Base-by-base conservation (phyloP, 2,888 invertebrate species). In the Entomobrya proxima region DNA sequence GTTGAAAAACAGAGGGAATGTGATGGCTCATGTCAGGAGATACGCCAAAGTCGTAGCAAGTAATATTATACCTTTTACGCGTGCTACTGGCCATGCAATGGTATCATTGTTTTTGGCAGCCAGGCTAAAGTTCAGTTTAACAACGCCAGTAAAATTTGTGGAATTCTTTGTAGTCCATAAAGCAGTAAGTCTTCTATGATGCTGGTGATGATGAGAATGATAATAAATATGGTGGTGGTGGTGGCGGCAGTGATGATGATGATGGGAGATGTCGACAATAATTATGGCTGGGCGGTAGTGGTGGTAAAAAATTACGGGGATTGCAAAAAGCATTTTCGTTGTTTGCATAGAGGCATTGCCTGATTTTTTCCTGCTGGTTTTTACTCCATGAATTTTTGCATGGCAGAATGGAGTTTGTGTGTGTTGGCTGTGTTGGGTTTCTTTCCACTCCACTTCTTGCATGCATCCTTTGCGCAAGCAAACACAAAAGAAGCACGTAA, bases 241-340 rank as follows among this genome's bases (percentile, higher is more conserved):
- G 35, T 11, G 61, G 55, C 55, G 24, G 55, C 18, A 21, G 67
- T 67, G 37, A 24, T 27, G 4, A 27, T 55, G 52, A 40, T 52
- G 50, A 50, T 72, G 47, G 6, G 74, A 21, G 52, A 32, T 52
- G 35, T 52, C 21, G 32, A 74, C 35, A 37, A 74, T 74, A 74
- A 74, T 74, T 69, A 69, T 69, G 69, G 69, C 47, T 44, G 44
- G 67, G 40, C 44, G 44, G 69, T n/a, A n/a, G 27, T 44, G 15
- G 44, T 69, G 69, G 44, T 44, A 47, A 44, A n/a, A n/a, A 69
- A 69, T 69, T 44, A 69, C 27, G 24, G 44, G 69, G 44, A 69
- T 69, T 69, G 69, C 69, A 27, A 69, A 61, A 69, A 44, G 27
- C 69, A n/a, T n/a, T 44, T 27, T 69, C 44, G 24, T 69, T 69